A percentile compares a stretch with the other conserved stretches of the same genome.
These are phyloP conservation scores for Leptogaster cylindrica DNA, from an alignment of 2,888 invertebrate species.

Conservation along the genomic window DNA sequence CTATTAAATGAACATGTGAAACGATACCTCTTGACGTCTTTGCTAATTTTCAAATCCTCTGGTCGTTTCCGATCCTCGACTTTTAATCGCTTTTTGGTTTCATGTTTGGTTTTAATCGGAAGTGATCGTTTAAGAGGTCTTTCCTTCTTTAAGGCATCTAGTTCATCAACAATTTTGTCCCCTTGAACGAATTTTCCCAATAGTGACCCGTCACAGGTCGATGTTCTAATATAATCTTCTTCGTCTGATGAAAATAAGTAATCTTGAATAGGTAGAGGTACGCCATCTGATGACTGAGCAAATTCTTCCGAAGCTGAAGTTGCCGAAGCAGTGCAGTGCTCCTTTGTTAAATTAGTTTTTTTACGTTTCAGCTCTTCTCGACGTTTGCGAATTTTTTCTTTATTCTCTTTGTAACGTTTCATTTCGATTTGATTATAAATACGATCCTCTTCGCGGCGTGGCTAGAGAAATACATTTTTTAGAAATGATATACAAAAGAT, in stretches of 20 bases:
- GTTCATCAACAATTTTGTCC: constrained; percentile 57
- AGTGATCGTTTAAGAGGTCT: constrained; percentile 52
- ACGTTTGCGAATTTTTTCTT: constrained; percentile 74
- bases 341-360: neutral
- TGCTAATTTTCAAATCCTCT: constrained; percentile 45
- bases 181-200: constrained; percentile 54
- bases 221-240: constrained; percentile 51
- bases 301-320: neutral
- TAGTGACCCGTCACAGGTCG: constrained; percentile 52
- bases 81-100: constrained; percentile 52
- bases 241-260: constrained; percentile 56
- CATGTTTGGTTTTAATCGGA: constrained; percentile 49
- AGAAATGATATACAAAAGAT: neutral
- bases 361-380: constrained; percentile 55
- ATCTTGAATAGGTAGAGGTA: constrained; percentile 53
- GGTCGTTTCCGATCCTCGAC: constrained; percentile 48
- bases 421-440: constrained; percentile 72
- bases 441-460: constrained; percentile 80
- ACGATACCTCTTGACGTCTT: too few species aligned
- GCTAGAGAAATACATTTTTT: constrained; percentile 68
- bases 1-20: neutral
- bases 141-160: constrained; percentile 55
- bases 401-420: constrained; percentile 78
- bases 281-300: neutral
- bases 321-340: neutral